Percentiles rank a stretch among this genome's conserved stretches.
Evolutionary conservation across 1,140 invertebrate genomes (phyloP).

Genomic region (Uloborus diversus): DNA sequence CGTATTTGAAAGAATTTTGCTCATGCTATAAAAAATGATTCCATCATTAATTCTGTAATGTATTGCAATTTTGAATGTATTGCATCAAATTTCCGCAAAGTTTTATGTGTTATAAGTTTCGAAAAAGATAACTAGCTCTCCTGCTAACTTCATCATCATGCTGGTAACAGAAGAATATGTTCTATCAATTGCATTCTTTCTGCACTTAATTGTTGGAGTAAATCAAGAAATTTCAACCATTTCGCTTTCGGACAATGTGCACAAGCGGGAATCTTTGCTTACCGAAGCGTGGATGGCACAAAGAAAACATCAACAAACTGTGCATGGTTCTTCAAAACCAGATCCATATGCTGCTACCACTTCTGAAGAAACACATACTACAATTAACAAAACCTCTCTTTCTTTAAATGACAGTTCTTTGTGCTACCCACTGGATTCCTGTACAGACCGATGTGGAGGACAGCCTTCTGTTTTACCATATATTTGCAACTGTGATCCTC

Average conservation of each 20-base stretch:
- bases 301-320: not conserved
- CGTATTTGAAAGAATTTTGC: no score
- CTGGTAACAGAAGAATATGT: not conserved
- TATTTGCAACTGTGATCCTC: conserved; percentile 34
- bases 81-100: no score
- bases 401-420: not conserved
- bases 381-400: not conserved
- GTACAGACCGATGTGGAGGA: conserved; percentile 25
- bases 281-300: not conserved
- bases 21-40: no score
- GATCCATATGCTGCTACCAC: not conserved
- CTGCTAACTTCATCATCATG: no score
- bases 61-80: no score
- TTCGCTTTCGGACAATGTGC: not conserved
- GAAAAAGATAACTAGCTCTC: no score
- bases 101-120: no score
- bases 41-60: no score
- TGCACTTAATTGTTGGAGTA: conserved; percentile 4
- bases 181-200: not conserved
- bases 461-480: not conserved
- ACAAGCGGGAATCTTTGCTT: not conserved
- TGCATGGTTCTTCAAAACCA: not conserved
- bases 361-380: not conserved
- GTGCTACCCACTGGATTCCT: conserved; percentile 41
- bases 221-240: not conserved